A percentile compares a stretch with the other conserved stretches of the same genome.
phyloP scores from a whole-genome alignment of 2,113 vertebrate genomes.

The Azemiops feae region DNA sequence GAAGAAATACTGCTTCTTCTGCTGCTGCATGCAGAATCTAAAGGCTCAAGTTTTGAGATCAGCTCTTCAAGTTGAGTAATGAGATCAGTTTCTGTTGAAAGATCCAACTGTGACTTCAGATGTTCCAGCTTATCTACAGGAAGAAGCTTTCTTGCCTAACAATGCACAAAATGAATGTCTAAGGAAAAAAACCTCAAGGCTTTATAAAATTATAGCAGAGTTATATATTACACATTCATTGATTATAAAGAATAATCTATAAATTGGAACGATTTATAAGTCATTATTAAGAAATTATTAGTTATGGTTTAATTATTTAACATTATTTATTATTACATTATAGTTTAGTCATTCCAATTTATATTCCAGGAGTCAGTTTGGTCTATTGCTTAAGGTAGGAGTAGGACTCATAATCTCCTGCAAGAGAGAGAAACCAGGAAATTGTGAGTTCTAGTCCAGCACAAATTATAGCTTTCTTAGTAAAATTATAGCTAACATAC shows the following conservation, averaged over 20 bases:
- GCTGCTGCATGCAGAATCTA: constrained; percentile 93
- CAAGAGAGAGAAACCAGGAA: neutral
- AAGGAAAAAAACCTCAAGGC: neutral
- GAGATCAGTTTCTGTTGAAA: constrained; percentile 74
- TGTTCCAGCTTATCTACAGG: constrained; percentile 89
- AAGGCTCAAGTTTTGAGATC: constrained; percentile 85
- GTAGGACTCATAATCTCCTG: neutral
- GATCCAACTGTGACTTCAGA: constrained; percentile 84
- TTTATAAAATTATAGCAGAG: neutral
- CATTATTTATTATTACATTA: neutral
- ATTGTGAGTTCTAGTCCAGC: neutral
- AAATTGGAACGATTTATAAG: neutral
- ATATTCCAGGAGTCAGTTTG: neutral
- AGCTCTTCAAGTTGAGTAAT: constrained; percentile 83
- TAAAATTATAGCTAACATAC: neutral
- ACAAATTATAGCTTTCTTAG: neutral
- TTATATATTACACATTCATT: neutral
- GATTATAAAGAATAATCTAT: neutral
- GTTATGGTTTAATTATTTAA: neutral
- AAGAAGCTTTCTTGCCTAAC: constrained; percentile 87
- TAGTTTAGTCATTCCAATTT: neutral
- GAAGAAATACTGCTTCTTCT: constrained; percentile 97
- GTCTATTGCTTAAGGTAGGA: neutral
- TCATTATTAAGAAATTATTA: neutral
- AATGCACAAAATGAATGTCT: constrained; percentile 23